phyloP scores from a whole-genome alignment of 2,113 vertebrate genomes.

The mouse (Mus musculus) region GRCm39 chr3:82993501-82994000 shows the following conservation, averaged over 20 bases:
- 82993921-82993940: neutral
- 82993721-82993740: neutral
- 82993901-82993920: neutral
- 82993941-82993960: neutral
- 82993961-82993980: neutral
- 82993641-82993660: neutral
- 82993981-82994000: neutral
- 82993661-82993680: neutral
- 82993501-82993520: neutral
- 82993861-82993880: neutral
- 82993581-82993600: neutral
- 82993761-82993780: neutral
- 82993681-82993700: neutral
- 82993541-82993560: neutral
- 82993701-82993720: neutral
- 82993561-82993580: neutral
- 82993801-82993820: neutral
- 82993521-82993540: neutral
- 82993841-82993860: neutral
- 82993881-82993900: neutral
- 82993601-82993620: too few species aligned
- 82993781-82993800: neutral
- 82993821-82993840: neutral
- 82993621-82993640: neutral
- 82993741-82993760: neutral